These are phyloP conservation scores for Myiotriccus ornatus DNA, from an alignment of 2,797 vertebrate genomes.

Conservation along the genomic window DNA sequence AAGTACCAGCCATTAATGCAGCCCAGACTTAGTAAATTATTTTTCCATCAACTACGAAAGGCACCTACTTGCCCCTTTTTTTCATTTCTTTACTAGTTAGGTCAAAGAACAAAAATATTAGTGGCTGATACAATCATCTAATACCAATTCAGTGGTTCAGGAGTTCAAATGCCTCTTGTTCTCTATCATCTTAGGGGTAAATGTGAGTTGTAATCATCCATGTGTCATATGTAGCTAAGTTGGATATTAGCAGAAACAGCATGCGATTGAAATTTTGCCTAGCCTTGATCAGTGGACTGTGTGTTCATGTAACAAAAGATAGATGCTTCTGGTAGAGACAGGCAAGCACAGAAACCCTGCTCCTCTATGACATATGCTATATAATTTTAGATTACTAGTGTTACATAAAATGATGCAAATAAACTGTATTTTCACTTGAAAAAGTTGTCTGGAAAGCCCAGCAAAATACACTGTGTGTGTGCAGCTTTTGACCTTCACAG, in stretches of 20 bases:
- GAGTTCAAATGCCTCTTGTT: not conserved
- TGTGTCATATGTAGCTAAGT: not conserved
- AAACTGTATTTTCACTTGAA: not conserved
- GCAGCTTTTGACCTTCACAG: not conserved
- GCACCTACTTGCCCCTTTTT: accelerated
- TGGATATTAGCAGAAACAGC: not conserved
- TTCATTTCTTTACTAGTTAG: not conserved
- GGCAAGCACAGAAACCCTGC: not conserved
- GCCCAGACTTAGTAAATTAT: not conserved
- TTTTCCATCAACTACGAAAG: not conserved
- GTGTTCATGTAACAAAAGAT: not conserved
- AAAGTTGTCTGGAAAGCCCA: not conserved
- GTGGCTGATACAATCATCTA: not conserved
- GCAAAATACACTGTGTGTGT: not conserved
- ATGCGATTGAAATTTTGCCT: not conserved
- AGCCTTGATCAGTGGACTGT: not conserved
- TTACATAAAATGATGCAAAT: not conserved
- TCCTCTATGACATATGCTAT: not conserved
- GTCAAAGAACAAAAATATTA: not conserved
- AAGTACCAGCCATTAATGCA: not conserved
- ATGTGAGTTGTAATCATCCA: not conserved
- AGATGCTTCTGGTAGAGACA: not conserved
- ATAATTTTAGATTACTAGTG: not conserved
- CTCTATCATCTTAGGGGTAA: not conserved
- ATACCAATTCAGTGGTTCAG: not conserved